Percentiles rank a stretch among this genome's conserved stretches.
Evolutionary conservation across 2,888 invertebrate species (phyloP).

Genomic region (Heliconius hortense): DNA sequence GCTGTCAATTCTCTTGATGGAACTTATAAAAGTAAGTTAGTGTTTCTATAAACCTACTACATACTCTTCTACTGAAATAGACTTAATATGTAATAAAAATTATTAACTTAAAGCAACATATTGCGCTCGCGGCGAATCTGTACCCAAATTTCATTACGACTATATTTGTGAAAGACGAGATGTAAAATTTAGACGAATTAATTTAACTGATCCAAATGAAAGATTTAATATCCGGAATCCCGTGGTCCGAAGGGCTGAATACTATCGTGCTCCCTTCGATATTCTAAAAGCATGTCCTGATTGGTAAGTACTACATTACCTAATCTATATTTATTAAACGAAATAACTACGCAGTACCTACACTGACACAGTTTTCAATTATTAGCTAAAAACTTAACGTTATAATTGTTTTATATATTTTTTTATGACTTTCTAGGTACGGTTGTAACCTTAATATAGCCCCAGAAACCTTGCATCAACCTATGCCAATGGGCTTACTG

Average conservation of each 20-base stretch:
- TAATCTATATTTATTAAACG: not conserved
- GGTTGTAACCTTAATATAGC: slow-evolving; percentile 75
- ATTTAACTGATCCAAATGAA: slow-evolving; percentile 73
- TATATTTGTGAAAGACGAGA: slow-evolving; percentile 73
- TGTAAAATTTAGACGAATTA: slow-evolving; percentile 70
- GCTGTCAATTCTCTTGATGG: slow-evolving; percentile 69
- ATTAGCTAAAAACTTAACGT: too few relatives aligned
- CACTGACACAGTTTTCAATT: not conserved
- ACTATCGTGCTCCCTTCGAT: slow-evolving; percentile 73
- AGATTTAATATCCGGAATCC: slow-evolving; percentile 72
- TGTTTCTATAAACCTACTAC: not conserved
- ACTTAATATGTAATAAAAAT: not conserved
- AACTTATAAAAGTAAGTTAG: slow-evolving; percentile 65
- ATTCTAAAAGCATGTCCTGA: slow-evolving; percentile 75
- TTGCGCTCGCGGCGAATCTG: slow-evolving; percentile 66
- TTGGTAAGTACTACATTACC: slow-evolving; percentile 56
- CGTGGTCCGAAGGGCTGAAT: slow-evolving; percentile 70
- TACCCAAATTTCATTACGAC: slow-evolving; percentile 76
- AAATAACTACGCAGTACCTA: not conserved
- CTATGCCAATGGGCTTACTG: slow-evolving; percentile 60
- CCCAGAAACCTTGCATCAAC: slow-evolving; percentile 63
- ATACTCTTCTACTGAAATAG: too few relatives aligned
- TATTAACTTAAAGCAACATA: slow-evolving; percentile 58
- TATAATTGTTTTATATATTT: not conserved
- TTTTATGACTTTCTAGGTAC: slow-evolving; percentile 56